A percentile compares a stretch with the other conserved stretches of the same genome.
These are phyloP conservation scores for Ceratosolen solmsi DNA, from an alignment of 1,140 invertebrate species.

Conservation along the genomic window DNA sequence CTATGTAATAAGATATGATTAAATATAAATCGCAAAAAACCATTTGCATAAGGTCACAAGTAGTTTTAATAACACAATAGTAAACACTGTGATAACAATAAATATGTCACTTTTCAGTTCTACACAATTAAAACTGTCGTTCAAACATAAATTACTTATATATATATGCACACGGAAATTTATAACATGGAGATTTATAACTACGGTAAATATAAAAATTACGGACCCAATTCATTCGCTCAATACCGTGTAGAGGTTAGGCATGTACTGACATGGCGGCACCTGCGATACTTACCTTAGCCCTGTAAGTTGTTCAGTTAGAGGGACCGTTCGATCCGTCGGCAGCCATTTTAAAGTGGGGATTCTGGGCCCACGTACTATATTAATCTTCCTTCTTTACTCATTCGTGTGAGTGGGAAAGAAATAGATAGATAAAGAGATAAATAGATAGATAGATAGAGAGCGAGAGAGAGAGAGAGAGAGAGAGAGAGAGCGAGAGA, in stretches of 20 bases:
- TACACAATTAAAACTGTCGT: background rate
- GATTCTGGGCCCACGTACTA: conserved; percentile 54
- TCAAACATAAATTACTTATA: background rate
- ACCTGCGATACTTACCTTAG: conserved; percentile 70
- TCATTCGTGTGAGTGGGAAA: conserved; percentile 52
- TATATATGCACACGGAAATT: background rate
- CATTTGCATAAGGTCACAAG: too few species aligned
- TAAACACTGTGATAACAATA: too few species aligned
- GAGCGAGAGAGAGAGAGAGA: too few species aligned
- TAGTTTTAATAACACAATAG: too few species aligned
- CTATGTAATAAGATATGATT: too few species aligned
- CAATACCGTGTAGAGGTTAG: conserved; percentile 67
- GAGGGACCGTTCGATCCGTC: conserved; percentile 63
- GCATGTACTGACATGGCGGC: conserved; percentile 74
- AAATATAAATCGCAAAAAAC: too few species aligned
- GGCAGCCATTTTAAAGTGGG: conserved; percentile 72
- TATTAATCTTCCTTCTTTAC: background rate
- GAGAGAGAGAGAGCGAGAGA: conserved; percentile 61
- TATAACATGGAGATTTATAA: background rate
- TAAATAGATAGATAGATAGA: too few species aligned
- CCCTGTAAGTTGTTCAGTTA: conserved; percentile 65
- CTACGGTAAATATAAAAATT: background rate
- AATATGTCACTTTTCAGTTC: too few species aligned
- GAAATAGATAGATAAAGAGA: background rate
- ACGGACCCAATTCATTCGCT: background rate